Evolutionary conservation across 2,113 vertebrate genomes (phyloP).

Genomic region (Semnopithecus entellus): DNA sequence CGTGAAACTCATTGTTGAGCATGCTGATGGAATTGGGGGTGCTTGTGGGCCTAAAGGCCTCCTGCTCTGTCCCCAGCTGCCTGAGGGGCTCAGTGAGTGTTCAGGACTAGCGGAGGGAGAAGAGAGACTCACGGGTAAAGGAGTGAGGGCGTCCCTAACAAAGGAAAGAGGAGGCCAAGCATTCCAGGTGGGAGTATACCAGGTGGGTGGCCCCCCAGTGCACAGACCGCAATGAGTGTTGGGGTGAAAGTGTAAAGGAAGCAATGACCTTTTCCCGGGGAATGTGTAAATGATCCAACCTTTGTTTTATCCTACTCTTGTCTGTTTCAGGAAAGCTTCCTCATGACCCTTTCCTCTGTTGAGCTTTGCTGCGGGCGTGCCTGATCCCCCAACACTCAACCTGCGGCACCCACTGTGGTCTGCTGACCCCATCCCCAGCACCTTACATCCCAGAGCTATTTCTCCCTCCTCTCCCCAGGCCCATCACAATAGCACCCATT

Average conservation of each 20-base stretch:
- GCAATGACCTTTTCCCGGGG: neutral
- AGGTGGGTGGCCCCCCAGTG: fast-evolving
- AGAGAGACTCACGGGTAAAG: neutral
- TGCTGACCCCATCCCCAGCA: neutral
- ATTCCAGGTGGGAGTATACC: neutral
- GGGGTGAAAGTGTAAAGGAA: neutral
- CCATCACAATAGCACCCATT: neutral
- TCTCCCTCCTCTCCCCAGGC: neutral
- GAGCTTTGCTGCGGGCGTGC: neutral
- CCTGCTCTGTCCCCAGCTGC: neutral
- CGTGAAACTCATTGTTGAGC: neutral
- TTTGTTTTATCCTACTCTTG: neutral
- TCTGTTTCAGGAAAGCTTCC: neutral
- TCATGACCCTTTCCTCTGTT: neutral
- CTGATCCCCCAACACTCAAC: neutral
- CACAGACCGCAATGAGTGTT: too few relatives aligned
- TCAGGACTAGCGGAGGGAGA: neutral
- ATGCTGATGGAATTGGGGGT: neutral
- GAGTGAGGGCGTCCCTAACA: neutral
- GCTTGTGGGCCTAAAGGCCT: neutral
- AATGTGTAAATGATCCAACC: neutral
- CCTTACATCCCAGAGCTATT: neutral
- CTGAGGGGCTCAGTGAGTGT: neutral
- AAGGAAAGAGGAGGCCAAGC: neutral
- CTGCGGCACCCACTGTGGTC: neutral